Base-by-base conservation (phyloP, 2,888 invertebrate species). In the Netelia virgata region DNA sequence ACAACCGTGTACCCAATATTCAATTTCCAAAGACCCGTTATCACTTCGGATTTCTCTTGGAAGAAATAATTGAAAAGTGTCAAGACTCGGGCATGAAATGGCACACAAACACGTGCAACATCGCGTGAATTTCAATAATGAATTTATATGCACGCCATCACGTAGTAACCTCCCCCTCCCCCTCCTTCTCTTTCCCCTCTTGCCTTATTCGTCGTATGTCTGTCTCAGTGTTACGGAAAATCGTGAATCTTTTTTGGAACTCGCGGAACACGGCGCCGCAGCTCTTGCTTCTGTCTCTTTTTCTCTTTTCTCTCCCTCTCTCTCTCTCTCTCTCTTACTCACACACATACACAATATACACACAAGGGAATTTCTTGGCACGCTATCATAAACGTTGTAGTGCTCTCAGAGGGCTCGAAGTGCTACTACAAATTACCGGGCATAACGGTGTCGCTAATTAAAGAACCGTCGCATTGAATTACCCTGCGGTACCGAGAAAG, bases 361-460 rank as follows among this genome's bases (percentile, higher is more conserved):
- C 3, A 53, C 14, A 53, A 23, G 28, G 18, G 53, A 77, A 77
- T 78, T 82, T 82, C 82, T 85, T 85, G 85, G 85, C 85, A 85
- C 75, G 75, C 61, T 50, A 50, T 66, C 66, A 57, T 57, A 72
- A 72, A 28, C 69, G 43, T 69, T 20, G 23, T 53, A 73, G 41
- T 16, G 2, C 61, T 78, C 69, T 23, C 55, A 9, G 43, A 18
- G 78, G 18, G 59, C 78, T 53, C 81, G 63, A 75, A 85, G 85
- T 82, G 82, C 82, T 79, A 16, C 85, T 82, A 85, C 85, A 85
- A 85, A 85, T 85, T 85, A 85, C 72, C 61, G 79, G 75, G 72
- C 82, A 82, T 79, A 85, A 85, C 85, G 82, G 85, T 85, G 82
- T 72, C 82, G 82, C 79, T 85, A 85, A 85, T 85, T 85, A 82